A percentile compares a stretch with the other conserved stretches of the same genome.
Conservation (phyloP, 53 echinoderm and acorn worm genomes). For the Paelopatides confundens region DNA sequence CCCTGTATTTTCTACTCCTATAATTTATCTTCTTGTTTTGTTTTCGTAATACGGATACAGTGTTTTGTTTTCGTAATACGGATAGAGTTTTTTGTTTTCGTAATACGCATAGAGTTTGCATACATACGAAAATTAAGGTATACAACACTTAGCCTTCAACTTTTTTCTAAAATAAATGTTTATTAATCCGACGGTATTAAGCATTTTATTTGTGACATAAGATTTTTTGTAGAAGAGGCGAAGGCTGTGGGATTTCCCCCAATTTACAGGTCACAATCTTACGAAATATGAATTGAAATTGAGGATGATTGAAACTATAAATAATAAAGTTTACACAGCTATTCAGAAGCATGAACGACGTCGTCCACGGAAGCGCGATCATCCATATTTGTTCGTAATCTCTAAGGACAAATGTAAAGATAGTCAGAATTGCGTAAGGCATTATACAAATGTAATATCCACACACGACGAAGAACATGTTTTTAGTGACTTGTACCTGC, state of each 20-base stretch:
- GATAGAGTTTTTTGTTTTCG: too few species aligned
- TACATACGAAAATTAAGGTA: too few species aligned
- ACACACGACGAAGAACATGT: constrained; percentile 51
- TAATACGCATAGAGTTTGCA: too few species aligned
- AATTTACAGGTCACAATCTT: neutral
- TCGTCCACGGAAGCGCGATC: constrained; percentile 10
- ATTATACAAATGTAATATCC: constrained; percentile 30
- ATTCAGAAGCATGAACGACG: constrained; percentile 21
- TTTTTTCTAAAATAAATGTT: too few species aligned
- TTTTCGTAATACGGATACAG: too few species aligned
- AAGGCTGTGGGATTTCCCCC: constrained; percentile 16
- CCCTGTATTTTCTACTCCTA: too few species aligned
- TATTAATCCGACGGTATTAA: too few species aligned
- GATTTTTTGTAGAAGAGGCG: constrained; percentile 14
- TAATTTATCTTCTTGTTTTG: too few species aligned
- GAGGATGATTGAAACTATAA: constrained; percentile 46
- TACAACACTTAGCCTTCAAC: too few species aligned
- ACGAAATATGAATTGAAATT: constrained; percentile 27
- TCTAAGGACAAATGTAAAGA: neutral
- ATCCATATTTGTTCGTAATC: neutral
- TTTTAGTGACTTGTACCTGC: constrained; percentile 44
- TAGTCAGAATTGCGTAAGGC: constrained; percentile 15
- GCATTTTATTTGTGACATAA: neutral
- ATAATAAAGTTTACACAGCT: constrained; percentile 30
- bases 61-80: too few species aligned